Evolutionary conservation across 2,113 vertebrate genomes (phyloP).

Genomic region (Colaptes auratus): DNA sequence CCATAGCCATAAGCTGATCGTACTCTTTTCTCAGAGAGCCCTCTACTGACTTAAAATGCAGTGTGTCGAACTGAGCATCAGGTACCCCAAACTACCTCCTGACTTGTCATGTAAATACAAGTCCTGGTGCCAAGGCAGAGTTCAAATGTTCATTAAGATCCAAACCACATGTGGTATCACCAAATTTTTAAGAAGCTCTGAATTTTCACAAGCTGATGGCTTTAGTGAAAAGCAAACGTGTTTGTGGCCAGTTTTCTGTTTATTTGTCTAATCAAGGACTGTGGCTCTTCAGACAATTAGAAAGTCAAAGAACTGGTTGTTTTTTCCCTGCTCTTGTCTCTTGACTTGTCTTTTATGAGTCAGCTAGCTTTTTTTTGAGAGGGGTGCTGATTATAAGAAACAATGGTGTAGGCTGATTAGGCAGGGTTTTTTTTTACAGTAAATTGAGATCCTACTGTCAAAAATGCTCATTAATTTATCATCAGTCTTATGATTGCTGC

Average conservation of each 20-base stretch:
- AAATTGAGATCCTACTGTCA: not conserved
- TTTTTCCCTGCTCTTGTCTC: not conserved
- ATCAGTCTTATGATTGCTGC: not conserved
- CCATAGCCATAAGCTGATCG: not conserved
- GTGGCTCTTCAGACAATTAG: not conserved
- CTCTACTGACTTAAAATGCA: constrained; percentile 69
- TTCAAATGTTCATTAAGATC: not conserved
- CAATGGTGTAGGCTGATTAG: not conserved
- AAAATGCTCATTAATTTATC: not conserved
- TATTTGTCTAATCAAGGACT: not conserved
- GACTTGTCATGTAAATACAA: not conserved
- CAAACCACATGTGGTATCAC: not conserved
- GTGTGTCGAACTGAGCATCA: not conserved
- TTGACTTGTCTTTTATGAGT: not conserved
- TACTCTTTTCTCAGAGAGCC: constrained; percentile 70
- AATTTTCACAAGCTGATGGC: not conserved
- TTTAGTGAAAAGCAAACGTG: not conserved
- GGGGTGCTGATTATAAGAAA: not conserved
- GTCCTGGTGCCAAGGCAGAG: not conserved
- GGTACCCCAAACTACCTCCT: not conserved
- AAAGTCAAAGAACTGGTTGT: not conserved
- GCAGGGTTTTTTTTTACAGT: not conserved
- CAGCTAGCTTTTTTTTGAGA: not conserved
- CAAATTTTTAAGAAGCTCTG: not conserved
- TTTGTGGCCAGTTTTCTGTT: not conserved